phyloP scores from a whole-genome alignment of 1,140 invertebrate species.

The Neoseiulus cucumeris region DNA sequence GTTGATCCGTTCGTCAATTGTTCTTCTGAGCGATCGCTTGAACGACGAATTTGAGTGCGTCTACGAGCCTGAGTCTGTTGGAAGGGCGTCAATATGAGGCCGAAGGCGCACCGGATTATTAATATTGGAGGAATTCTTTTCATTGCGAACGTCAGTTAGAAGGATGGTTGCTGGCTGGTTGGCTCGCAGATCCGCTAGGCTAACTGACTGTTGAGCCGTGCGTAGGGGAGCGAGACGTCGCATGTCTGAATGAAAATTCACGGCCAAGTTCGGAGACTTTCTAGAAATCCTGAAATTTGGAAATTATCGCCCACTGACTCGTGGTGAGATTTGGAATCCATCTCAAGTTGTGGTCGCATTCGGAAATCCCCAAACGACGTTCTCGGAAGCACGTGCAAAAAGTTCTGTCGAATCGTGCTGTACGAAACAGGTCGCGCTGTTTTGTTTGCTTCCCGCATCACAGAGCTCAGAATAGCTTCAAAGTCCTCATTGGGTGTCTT shows the following conservation, averaged over 20 bases:
- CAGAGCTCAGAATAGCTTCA: no score
- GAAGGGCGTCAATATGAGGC: neutral
- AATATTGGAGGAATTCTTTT: slow-evolving; percentile 8
- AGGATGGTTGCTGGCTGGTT: neutral
- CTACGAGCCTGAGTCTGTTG: neutral
- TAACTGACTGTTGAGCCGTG: neutral
- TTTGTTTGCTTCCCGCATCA: no score
- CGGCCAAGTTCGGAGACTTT: no score
- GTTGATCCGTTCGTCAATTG: neutral
- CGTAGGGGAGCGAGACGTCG: neutral
- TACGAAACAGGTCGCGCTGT: no score
- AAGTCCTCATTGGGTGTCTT: no score
- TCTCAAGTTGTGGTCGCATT: no score
- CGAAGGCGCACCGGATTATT: neutral
- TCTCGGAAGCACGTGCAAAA: no score
- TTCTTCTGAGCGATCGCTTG: neutral
- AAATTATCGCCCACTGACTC: no score
- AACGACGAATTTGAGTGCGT: neutral
- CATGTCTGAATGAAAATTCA: neutral
- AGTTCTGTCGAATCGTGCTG: no score
- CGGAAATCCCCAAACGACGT: no score
- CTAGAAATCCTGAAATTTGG: no score
- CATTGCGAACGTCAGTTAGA: neutral
- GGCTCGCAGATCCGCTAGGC: neutral
- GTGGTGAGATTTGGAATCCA: no score